Conservation (phyloP, 2,888 invertebrate species). For the Plemyria rubiginata region DNA sequence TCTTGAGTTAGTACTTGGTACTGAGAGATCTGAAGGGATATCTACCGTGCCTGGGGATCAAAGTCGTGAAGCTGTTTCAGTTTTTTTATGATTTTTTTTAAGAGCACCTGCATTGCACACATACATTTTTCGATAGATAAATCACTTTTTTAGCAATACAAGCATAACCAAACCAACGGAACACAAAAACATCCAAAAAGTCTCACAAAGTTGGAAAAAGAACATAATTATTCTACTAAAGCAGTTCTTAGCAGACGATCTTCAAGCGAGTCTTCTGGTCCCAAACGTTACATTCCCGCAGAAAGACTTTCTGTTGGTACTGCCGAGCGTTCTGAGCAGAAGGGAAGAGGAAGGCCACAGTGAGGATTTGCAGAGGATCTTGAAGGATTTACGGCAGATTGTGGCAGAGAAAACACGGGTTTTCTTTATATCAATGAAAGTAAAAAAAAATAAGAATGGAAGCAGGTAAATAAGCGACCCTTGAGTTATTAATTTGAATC, state of each 20-base stretch:
- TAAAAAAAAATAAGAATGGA: neutral
- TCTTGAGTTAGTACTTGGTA: too few relatives aligned
- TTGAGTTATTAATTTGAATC: too few relatives aligned
- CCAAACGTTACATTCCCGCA: neutral
- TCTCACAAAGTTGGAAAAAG: neutral
- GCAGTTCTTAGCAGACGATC: constrained; percentile 5
- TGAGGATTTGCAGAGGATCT: neutral
- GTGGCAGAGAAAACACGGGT: neutral
- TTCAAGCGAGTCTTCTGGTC: neutral
- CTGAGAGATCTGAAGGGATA: too few relatives aligned
- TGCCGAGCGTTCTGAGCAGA: neutral
- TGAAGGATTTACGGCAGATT: neutral
- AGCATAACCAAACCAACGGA: neutral
- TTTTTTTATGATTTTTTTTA: too few relatives aligned
- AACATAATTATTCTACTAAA: neutral
- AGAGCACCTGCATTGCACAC: too few relatives aligned
- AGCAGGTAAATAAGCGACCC: neutral
- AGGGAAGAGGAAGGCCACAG: neutral
- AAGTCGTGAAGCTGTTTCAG: too few relatives aligned
- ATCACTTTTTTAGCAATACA: too few relatives aligned
- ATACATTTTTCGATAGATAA: too few relatives aligned
- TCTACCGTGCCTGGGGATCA: too few relatives aligned
- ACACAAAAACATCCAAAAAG: neutral
- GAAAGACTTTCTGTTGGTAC: neutral
- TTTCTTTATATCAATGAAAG: neutral